Evolutionary conservation across 2,797 vertebrate genomes (phyloP), one percentile per base, ranked within the genome.

Genomic region (Parotocinclus haroldoi): DNA sequence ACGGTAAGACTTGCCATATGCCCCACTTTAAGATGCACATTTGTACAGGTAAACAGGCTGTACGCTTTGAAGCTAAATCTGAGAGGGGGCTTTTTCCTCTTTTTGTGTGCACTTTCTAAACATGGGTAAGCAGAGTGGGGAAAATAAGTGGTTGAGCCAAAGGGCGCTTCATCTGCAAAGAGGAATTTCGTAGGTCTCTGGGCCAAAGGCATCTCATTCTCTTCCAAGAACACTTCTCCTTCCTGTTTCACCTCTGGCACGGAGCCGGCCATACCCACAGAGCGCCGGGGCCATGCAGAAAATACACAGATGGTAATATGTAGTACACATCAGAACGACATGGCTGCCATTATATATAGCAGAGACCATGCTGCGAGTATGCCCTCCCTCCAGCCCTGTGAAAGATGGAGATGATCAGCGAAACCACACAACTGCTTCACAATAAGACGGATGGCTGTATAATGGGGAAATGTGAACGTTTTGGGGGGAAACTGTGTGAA

Each of bases 191-290:
- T 12, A 48, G 88, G 89, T 88, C 89, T 84, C 82, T 76, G 81
- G 83, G 84, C 87, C 81, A 86, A 81, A 84, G 84, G 84, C 74
- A 79, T 87, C 88, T 89, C 86, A 84, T 84, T 90, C 87, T 88
- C 84, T 87, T 90, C 88, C 88, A 91, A 89, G 88, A 91, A 88
- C 88, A 88, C 87, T 88, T 90, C 88, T 90, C 87, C 86, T 90
- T 91, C 89, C 87, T 88, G 88, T 87, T 87, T 90, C 89, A 91
- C 89, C 90, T 90, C 89, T 92, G 90, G 90, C 90, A 80, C 55
- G 59, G 70, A 42, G 89, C 90, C 91, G 85, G 82, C 84, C 85
- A 83, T 89, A 82, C 87, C 90, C 88, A 83, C 89, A 88, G 88
- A 88, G 85, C 82, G 78, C 76, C 66, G 81, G 86, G 87, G 86